phyloP scores from a whole-genome alignment of 2,888 invertebrate species.

The Stomorhina lunata region DNA sequence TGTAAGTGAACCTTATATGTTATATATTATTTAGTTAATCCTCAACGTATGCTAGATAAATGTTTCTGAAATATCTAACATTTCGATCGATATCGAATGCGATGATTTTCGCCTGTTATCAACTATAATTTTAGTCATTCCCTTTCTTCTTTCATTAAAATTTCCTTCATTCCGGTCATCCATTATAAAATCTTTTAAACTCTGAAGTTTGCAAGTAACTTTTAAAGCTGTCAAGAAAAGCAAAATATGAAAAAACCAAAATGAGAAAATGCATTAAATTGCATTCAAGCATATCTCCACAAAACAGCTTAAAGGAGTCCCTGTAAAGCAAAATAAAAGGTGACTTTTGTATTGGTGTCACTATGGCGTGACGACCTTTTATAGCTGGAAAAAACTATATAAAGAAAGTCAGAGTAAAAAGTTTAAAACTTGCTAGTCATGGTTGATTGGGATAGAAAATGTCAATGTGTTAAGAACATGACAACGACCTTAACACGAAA shows the following conservation, averaged over 20 bases:
- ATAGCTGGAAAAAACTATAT: constrained; percentile 1
- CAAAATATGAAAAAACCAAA: neutral
- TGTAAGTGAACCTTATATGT: too few species aligned
- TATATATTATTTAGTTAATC: too few species aligned
- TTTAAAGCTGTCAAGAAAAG: neutral
- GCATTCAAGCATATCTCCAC: constrained; percentile 19
- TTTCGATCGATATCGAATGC: too few species aligned
- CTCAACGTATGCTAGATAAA: too few species aligned
- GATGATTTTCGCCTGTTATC: too few species aligned
- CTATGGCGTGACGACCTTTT: constrained; percentile 46
- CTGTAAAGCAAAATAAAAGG: constrained; percentile 12
- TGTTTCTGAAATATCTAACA: too few species aligned
- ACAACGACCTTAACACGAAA: constrained; percentile 47
- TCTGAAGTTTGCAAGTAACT: neutral
- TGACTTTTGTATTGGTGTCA: constrained; percentile 38
- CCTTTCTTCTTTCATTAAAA: too few species aligned
- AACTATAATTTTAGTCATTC: too few species aligned
- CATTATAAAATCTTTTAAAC: neutral
- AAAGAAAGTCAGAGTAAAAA: constrained; percentile 20
- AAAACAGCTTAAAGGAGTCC: neutral
- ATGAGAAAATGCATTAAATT: constrained; percentile 21
- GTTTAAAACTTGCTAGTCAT: constrained; percentile 17
- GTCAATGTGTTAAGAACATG: constrained; percentile 45
- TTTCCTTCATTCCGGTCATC: too few species aligned
- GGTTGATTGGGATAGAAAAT: constrained; percentile 25